Evolutionary conservation across 2,888 invertebrate genomes (phyloP), one percentile per base, ranked within the genome.

Genomic region (Sinohyriopsis cumingii): DNA sequence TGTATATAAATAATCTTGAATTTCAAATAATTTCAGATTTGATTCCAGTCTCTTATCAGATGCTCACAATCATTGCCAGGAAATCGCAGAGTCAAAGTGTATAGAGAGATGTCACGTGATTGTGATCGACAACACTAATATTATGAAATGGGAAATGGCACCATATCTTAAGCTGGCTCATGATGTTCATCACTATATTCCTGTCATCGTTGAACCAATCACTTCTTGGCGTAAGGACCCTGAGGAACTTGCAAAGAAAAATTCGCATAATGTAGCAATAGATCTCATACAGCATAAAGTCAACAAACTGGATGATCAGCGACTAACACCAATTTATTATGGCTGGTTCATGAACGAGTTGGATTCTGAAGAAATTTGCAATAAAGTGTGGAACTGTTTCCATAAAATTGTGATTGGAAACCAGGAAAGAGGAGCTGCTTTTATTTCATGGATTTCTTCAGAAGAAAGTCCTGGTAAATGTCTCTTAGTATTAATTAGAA

Each of bases 111-210:
- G 54, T 5, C 79, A 73, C 6, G 78, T 86, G 1, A 79, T 90
- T 5, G 79, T 91, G 24, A 86, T 90, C 59, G 91, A 91, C 79
- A 90, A 90, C 79, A 89, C 90, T 56, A 88, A 90, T 74, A 82
- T 90, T 5, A 79, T 77, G 54, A 73, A 78, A 54, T 89, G 90
- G 89, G 88, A 90, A 73, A 86, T 88, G 82, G 78, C 84, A 22
- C 71, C 71, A 54, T 90, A 90, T 69, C 57, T 87, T 19, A 69
- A 82, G 6, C 71, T 89, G 24, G 89, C 90, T 2, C 60, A 69
- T 24, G 22, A 57, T 57, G 9, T 20, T 57, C 20, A 78, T 66
- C 73, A 79, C 63, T 91, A 91, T 77, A 78, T 86, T 62, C 83
- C 86, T 20, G 65, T 90, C 6, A 60, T 87, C 12, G 85, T 90